Percentiles rank a stretch among this genome's conserved stretches.
phyloP scores from a whole-genome alignment of 2,113 vertebrate genomes.

The Petroica traversi region DNA sequence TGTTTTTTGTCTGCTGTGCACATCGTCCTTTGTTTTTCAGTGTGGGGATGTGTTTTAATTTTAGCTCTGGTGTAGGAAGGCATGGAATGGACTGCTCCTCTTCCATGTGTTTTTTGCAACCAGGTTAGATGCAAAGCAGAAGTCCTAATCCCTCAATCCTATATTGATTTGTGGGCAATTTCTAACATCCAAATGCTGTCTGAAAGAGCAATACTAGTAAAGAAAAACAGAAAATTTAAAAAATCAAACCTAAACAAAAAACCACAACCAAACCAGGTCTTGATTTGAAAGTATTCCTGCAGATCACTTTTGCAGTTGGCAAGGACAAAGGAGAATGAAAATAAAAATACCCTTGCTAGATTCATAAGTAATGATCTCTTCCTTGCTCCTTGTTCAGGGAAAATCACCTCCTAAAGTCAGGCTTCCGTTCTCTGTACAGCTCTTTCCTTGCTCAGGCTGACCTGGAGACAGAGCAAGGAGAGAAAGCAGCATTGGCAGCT shows the following conservation, averaged over 20 bases:
- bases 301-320: background rate
- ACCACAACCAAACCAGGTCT: background rate
- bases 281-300: background rate
- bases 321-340: background rate
- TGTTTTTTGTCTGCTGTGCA: background rate
- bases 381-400: background rate
- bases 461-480: background rate
- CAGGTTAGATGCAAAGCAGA: background rate
- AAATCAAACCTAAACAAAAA: background rate
- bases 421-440: background rate
- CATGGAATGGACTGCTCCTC: background rate
- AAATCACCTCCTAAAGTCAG: background rate
- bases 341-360: background rate
- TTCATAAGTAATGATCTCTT: background rate
- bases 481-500: background rate
- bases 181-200: background rate
- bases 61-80: background rate
- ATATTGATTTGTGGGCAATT: background rate
- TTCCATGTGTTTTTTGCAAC: accelerated
- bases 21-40: background rate
- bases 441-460: background rate
- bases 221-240: background rate
- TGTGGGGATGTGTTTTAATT: background rate
- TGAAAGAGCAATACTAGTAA: background rate
- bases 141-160: background rate